Evolutionary conservation across 2,888 invertebrate genomes (phyloP).

Genomic region (Apamea anceps): DNA sequence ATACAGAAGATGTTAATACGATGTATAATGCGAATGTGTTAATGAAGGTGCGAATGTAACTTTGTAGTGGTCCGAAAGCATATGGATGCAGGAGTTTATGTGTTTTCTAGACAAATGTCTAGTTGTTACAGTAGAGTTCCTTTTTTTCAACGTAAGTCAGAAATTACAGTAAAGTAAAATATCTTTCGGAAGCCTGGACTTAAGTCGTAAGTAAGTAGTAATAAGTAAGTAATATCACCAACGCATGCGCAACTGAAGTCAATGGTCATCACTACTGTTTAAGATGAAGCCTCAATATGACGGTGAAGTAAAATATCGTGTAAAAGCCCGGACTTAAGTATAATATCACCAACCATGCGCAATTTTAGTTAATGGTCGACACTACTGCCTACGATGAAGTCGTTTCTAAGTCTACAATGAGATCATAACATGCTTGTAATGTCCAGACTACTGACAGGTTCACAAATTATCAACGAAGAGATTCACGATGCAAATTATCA

Average conservation of each 20-base stretch:
- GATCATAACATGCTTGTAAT: constrained; percentile 40
- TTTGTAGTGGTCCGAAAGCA: neutral
- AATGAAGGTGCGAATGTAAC: neutral
- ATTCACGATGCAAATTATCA: neutral
- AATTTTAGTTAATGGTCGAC: neutral
- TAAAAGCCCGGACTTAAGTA: neutral
- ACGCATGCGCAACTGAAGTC: constrained; percentile 1
- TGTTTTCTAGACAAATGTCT: neutral
- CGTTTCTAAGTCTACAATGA: constrained; percentile 43
- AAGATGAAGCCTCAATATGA: neutral
- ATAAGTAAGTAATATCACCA: neutral
- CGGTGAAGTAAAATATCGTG: neutral
- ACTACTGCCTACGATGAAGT: constrained; percentile 22
- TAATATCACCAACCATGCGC: constrained; percentile 2
- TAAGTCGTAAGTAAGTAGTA: too few species aligned
- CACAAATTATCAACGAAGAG: constrained; percentile 1
- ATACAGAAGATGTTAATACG: neutral
- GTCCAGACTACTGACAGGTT: constrained; percentile 46
- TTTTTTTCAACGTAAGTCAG: neutral
- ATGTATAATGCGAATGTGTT: neutral
- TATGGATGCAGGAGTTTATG: neutral
- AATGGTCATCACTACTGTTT: neutral
- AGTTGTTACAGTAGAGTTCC: neutral
- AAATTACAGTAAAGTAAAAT: neutral
- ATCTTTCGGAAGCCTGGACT: neutral